phyloP scores from a whole-genome alignment of 2,888 invertebrate genomes.

The Automeris io region DNA sequence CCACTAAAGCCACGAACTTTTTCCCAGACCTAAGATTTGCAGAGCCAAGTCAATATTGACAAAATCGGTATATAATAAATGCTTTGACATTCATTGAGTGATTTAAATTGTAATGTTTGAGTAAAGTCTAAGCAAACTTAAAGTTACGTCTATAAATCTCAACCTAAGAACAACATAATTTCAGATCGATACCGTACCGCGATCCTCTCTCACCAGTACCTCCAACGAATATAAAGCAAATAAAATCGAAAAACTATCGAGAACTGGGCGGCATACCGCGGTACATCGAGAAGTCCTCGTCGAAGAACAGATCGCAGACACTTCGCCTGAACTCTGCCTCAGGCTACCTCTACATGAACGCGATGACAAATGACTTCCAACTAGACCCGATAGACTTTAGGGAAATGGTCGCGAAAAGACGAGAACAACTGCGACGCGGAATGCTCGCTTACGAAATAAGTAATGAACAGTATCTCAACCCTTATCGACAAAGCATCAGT shows the following conservation, averaged over 20 bases:
- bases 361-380: slow-evolving; percentile 64
- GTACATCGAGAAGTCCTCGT: slow-evolving; percentile 60
- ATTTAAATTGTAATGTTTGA: no score
- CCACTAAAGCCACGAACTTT: no score
- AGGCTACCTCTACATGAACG: slow-evolving; percentile 72
- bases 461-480: slow-evolving; percentile 47
- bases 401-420: slow-evolving; percentile 61
- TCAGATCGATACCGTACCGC: slow-evolving; percentile 59
- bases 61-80: no score
- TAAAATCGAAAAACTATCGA: slow-evolving; percentile 50
- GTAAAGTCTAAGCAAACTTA: no score
- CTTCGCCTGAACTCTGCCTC: slow-evolving; percentile 68
- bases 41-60: no score
- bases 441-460: slow-evolving; percentile 57
- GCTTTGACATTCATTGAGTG: no score
- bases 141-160: no score
- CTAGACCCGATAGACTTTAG: slow-evolving; percentile 66
- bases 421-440: slow-evolving; percentile 59
- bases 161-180: no score
- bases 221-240: slow-evolving; percentile 57
- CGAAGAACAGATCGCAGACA: slow-evolving; percentile 57
- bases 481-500: slow-evolving; percentile 44
- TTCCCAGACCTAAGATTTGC: no score
- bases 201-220: slow-evolving; percentile 66
- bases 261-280: slow-evolving; percentile 54